phyloP scores from a whole-genome alignment of 2,113 vertebrate genomes.

The Strix uralensis region DNA sequence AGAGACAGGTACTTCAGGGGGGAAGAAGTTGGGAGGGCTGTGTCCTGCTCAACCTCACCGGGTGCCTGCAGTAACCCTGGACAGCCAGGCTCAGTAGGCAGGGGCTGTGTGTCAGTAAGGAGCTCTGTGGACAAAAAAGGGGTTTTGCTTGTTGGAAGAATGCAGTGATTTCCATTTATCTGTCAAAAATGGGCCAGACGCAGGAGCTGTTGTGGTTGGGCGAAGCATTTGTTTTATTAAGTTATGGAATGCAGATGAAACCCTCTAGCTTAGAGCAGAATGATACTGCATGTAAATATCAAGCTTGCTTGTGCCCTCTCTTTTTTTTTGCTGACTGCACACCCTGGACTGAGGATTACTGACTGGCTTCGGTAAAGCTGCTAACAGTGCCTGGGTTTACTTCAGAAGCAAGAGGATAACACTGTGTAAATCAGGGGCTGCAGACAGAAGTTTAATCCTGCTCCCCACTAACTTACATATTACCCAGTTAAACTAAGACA shows the following conservation, averaged over 20 bases:
- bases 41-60: not conserved
- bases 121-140: not conserved
- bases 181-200: not conserved
- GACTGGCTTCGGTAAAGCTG: not conserved
- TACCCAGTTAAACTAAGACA: not conserved
- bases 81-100: not conserved
- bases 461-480: not conserved
- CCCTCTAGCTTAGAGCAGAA: not conserved
- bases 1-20: too few relatives aligned
- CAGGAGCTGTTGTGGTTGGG: not conserved
- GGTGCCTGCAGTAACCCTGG: not conserved
- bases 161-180: not conserved
- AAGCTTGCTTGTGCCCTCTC: not conserved
- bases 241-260: not conserved
- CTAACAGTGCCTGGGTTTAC: not conserved
- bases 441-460: not conserved
- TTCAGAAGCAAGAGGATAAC: not conserved
- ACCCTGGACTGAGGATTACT: not conserved
- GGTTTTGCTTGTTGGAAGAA: not conserved
- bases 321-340: not conserved
- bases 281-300: not conserved
- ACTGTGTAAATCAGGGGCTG: not conserved
- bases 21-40: not conserved
- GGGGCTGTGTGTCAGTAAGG: rapidly evolving
- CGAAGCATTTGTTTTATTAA: not conserved